phyloP scores from a whole-genome alignment of 1,140 invertebrate species.

The Brachionus sp. region DNA sequence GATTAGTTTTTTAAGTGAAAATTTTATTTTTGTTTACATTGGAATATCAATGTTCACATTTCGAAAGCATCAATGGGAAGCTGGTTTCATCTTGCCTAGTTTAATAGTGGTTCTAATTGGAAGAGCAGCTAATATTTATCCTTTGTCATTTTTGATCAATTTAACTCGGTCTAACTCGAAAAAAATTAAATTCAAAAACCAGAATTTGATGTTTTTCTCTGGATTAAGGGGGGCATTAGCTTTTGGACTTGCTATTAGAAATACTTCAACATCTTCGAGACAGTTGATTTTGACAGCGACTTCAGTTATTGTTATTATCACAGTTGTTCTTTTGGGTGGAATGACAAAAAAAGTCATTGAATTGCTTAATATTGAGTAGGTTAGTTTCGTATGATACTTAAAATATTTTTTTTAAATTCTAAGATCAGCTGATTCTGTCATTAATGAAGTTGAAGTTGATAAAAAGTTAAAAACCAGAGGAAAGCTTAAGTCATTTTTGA shows the following conservation, averaged over 20 bases:
- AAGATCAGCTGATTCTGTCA: not conserved
- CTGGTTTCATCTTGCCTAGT: slow-evolving; percentile 81
- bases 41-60: slow-evolving; percentile 98
- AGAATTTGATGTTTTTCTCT: slow-evolving; percentile 96
- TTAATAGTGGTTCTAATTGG: slow-evolving; percentile 81
- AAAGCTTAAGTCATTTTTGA: not conserved
- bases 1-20: slow-evolving; percentile 92
- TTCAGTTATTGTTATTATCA: slow-evolving; percentile 88
- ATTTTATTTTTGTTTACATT: slow-evolving; percentile 98
- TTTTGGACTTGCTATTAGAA: slow-evolving; percentile 92
- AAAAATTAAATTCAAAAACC: slow-evolving; percentile 77
- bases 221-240: slow-evolving; percentile 93
- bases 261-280: slow-evolving; percentile 80
- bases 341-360: slow-evolving; percentile 81
- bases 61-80: slow-evolving; percentile 88
- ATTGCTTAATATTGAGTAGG: slow-evolving; percentile 67
- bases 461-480: not conserved
- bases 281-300: slow-evolving; percentile 93
- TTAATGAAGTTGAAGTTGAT: not conserved
- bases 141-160: slow-evolving; percentile 87
- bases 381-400: not conserved
- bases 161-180: slow-evolving; percentile 74
- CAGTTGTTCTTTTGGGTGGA: slow-evolving; percentile 90
- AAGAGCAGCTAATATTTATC: slow-evolving; percentile 88
- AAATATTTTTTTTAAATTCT: not conserved